A percentile compares a stretch with the other conserved stretches of the same genome.
Conservation (phyloP, 2,888 invertebrate genomes). For the Subacronicta megacephala region DNA sequence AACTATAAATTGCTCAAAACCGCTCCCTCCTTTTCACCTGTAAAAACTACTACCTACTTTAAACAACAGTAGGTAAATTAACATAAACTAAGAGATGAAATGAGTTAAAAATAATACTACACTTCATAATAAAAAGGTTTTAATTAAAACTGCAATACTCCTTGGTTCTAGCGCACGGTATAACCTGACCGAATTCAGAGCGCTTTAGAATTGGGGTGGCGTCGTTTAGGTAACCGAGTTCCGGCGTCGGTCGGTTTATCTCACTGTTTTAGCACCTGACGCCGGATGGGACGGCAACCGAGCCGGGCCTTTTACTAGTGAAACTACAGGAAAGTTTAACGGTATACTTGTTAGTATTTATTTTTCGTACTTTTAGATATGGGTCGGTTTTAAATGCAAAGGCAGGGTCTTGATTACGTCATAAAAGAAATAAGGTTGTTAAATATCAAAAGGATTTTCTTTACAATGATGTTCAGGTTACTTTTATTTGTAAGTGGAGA, state of each 20-base stretch:
- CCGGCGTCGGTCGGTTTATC: conserved; percentile 64
- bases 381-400: conserved; percentile 35
- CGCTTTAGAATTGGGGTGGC: conserved; percentile 32
- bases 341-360: conserved; percentile 49
- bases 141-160: conserved; percentile 50
- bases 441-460: neutral
- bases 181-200: conserved; percentile 36
- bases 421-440: neutral
- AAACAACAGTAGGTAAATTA: conserved; percentile 38
- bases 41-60: conserved; percentile 23
- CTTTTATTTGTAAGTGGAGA: neutral
- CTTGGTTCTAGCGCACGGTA: conserved; percentile 38
- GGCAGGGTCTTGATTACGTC: conserved; percentile 23
- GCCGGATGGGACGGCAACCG: conserved; percentile 59
- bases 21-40: neutral
- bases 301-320: conserved; percentile 43
- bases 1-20: conserved; percentile 9
- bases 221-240: conserved; percentile 38
- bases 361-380: conserved; percentile 44
- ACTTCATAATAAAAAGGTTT: conserved; percentile 47
- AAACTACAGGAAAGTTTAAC: conserved; percentile 61
- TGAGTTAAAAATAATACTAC: conserved; percentile 46
- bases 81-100: conserved; percentile 44
- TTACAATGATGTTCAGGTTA: too few relatives aligned
- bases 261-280: conserved; percentile 71